Percentiles rank a stretch among this genome's conserved stretches.
Evolutionary conservation across 2,113 vertebrate genomes (phyloP).

Genomic region (Tachycineta bicolor): DNA sequence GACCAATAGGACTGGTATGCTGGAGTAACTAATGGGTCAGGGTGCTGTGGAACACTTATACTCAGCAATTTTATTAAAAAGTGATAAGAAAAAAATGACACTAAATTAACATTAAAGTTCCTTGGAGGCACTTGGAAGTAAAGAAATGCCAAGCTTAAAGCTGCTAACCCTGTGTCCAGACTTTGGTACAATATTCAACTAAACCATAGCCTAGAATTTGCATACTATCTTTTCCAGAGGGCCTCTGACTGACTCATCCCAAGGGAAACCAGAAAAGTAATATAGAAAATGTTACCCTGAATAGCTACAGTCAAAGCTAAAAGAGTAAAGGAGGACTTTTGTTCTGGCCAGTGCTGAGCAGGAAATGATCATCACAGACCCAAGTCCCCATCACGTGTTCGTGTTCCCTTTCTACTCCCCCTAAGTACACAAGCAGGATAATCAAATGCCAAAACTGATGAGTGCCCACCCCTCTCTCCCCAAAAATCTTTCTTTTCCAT

Average conservation of each 20-base stretch:
- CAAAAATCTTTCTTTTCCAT: neutral
- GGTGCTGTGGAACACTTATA: neutral
- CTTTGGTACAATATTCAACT: neutral
- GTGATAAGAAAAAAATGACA: neutral
- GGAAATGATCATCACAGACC: neutral
- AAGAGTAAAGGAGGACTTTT: neutral
- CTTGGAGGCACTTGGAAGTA: neutral
- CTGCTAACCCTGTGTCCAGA: neutral
- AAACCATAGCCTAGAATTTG: slow-evolving; percentile 29
- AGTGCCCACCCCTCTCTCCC: fast-evolving
- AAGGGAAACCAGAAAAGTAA: neutral
- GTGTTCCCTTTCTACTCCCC: neutral
- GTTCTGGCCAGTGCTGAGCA: neutral
- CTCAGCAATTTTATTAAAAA: neutral
- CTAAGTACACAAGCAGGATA: neutral
- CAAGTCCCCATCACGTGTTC: neutral
- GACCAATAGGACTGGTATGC: neutral
- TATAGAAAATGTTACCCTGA: neutral
- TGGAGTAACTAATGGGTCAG: neutral
- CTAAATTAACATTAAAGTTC: neutral
- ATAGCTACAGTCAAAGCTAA: neutral
- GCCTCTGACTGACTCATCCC: slow-evolving; percentile 8
- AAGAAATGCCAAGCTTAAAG: neutral
- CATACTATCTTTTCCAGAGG: neutral
- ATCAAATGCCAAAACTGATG: neutral